Base-by-base conservation (phyloP, 2,888 invertebrate genomes). In the Eudemis profundana region DNA sequence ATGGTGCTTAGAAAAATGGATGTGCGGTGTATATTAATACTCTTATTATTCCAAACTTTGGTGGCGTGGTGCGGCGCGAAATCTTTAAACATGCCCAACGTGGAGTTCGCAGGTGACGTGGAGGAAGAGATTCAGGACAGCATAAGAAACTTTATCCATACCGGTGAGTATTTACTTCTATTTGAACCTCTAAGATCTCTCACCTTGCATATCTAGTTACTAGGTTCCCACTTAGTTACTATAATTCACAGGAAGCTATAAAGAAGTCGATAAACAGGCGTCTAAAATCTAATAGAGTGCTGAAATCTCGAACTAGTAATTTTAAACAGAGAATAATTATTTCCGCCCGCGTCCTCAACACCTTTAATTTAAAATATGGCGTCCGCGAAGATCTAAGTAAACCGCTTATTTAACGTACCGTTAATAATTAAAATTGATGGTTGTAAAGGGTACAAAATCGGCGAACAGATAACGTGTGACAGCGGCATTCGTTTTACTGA, bases 1-100 rank as follows among this genome's bases (percentile, higher is more conserved):
- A 60, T 60, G 78, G 83, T 85, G 80, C 77, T 85, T 61, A 82
- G 78, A 79, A 90, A 86, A 75, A 89, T 90, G 90, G 85, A 87
- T 76, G 84, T 88, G 82, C 81, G 85, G 82, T 88, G 87, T 86
- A 79, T 90, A 70, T 90, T 89, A 68, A 89, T 88, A 83, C 81
- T 91, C 56, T 77, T 92, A 72, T 76, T 92, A 68, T 90, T 92
- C 73, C 89, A 89, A 87, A 82, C 85, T 75, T 75, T 89, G 78
- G 85, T 90, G 69, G 81, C 82, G 74, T 85, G 87, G 85, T 91
- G 91, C 69, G 80, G 82, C 70, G 90, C 88, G 36, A 91, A 89
- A 72, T 84, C 87, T 64, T 78, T 83, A 75, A 73, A 78, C 47
- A 74, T 72, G 63, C 76, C 79, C 21, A 75, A 70, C 67, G 77